phyloP scores from a whole-genome alignment of 2,888 invertebrate species.

The Venusia cambrica region DNA sequence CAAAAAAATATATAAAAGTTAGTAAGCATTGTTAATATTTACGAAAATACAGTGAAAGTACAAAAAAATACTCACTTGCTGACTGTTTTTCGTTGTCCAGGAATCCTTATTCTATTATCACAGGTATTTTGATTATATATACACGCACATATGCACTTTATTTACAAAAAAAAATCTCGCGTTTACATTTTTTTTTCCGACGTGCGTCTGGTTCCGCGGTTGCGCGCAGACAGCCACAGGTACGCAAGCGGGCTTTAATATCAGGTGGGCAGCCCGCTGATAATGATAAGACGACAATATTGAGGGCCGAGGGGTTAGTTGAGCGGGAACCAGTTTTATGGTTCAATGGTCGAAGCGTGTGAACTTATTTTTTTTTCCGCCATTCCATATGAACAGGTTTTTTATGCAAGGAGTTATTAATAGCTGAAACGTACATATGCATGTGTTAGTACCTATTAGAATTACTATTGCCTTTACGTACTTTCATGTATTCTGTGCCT shows the following conservation, averaged over 20 bases:
- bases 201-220: slow-evolving; percentile 46
- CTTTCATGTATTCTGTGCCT: too few species aligned
- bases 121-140: slow-evolving; percentile 61
- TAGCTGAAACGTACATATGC: too few species aligned
- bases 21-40: slow-evolving; percentile 1
- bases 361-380: slow-evolving; percentile 2
- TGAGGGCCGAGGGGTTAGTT: slow-evolving; percentile 14
- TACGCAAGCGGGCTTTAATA: slow-evolving; percentile 36
- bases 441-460: too few species aligned
- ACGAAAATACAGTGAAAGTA: slow-evolving; percentile 19
- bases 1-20: not conserved
- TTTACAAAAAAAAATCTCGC: slow-evolving; percentile 51
- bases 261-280: slow-evolving; percentile 66
- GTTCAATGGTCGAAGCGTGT: slow-evolving; percentile 20
- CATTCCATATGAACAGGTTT: too few species aligned
- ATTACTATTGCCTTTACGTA: too few species aligned
- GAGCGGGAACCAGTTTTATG: slow-evolving; percentile 17
- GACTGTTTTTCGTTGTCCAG: slow-evolving; percentile 38
- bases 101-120: slow-evolving; percentile 70
- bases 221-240: slow-evolving; percentile 50
- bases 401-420: too few species aligned
- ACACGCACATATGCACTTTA: slow-evolving; percentile 45
- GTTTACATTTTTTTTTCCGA: slow-evolving; percentile 46
- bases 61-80: slow-evolving; percentile 61
- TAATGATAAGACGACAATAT: slow-evolving; percentile 57